Evolutionary conservation across 2,113 vertebrate genomes (phyloP).

Genomic region (Nibea coibor): DNA sequence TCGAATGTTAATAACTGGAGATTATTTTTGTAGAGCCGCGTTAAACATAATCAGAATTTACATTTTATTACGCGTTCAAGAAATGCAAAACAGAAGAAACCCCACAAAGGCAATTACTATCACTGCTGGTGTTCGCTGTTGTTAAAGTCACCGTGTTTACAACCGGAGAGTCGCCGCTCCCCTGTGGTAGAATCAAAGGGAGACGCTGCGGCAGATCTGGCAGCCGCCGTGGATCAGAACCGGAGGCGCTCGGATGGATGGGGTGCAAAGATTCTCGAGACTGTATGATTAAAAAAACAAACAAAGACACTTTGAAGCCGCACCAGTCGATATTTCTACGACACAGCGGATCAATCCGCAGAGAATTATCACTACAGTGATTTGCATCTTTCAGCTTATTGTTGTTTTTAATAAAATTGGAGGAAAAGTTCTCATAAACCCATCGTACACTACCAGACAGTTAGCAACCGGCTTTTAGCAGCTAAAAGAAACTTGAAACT

Average conservation of each 20-base stretch:
- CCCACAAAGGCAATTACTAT: not conserved
- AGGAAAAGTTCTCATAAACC: not conserved
- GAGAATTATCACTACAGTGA: not conserved
- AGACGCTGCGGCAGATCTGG: not conserved
- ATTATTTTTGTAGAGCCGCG: conserved; percentile 14
- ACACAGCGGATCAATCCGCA: not conserved
- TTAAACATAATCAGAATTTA: conserved; percentile 4
- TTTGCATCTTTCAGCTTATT: not conserved
- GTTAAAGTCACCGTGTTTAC: not conserved
- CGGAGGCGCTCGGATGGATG: not conserved
- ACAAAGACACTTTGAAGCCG: not conserved
- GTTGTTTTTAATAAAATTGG: too few relatives aligned
- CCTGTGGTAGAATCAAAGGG: not conserved
- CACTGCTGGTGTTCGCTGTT: not conserved
- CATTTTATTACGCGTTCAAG: not conserved
- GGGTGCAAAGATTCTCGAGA: not conserved
- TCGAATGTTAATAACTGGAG: conserved; percentile 16
- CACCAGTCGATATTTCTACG: not conserved
- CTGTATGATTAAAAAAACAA: not conserved
- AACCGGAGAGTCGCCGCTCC: not conserved
- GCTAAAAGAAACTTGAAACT: not conserved
- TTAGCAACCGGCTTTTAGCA: not conserved
- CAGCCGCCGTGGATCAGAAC: not conserved
- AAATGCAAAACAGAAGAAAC: not conserved
- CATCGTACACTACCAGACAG: not conserved